Evolutionary conservation across 2,797 vertebrate genomes (phyloP), one percentile per base, ranked within the genome.

Genomic region (Furcifer pardalis): DNA sequence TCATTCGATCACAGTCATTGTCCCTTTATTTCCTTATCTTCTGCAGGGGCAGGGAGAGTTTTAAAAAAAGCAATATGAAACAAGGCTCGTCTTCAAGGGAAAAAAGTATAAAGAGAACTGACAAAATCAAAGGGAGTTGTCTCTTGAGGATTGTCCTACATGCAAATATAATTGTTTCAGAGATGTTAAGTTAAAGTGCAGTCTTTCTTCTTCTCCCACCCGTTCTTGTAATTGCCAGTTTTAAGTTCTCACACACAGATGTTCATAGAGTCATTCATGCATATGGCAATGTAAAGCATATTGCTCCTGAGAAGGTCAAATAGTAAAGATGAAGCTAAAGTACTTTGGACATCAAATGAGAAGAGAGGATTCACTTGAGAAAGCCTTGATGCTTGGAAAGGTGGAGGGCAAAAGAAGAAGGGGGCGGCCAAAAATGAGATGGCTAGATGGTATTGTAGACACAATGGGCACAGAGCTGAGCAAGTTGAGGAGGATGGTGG

Each of bases 131-230:
- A 88, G 79, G 17, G 78, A 83, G 2, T 2, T 84, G 32, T 79
- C 1, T 68, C 27, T 8, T 73, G 68, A 84, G 56, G 1, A 84
- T 84, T 81, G 81, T 3, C 59, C 56, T 87, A 40, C 4, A 27
- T 37, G 12, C 77, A 80, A 82, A 81, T 84, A 63, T 5, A 74
- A 46, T 78, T 79, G 25, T 81, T 88, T 69, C 77, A 73, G 74
- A 85, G 42, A 56, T 63, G 1, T 69, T 83, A 81, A 88, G 79
- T 76, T 84, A 63, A 90, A 89, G 25, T 27, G 19, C 10, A 4
- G 35, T 78, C 84, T 1, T 15, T 4, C 2, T 1, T 0, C 27
- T 9, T 37, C 62, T 9, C 37, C 3, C 37, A 32, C 40, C 60
- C 46, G 44, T 1, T 27, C 12, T 0, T 17, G 0, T 3, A 1